phyloP scores from a whole-genome alignment of 2,797 vertebrate species.

The Hydrolagus colliei region DNA sequence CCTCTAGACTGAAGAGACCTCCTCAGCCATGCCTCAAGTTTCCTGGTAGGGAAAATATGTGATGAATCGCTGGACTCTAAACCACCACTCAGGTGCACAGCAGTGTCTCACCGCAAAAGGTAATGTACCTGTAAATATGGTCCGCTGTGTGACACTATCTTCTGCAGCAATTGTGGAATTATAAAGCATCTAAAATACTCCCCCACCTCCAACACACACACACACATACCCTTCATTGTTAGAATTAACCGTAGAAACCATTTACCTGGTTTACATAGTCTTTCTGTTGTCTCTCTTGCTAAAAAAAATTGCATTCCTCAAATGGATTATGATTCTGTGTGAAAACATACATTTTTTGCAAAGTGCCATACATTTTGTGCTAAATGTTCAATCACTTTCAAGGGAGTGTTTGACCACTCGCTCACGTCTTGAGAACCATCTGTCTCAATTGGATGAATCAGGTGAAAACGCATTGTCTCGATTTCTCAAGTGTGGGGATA shows the following conservation, averaged over 20 bases:
- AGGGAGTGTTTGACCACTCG: no score
- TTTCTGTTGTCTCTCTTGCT: neutral
- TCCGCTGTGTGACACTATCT: neutral
- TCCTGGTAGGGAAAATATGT: no score
- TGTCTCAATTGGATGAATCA: no score
- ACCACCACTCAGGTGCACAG: no score
- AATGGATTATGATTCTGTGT: neutral
- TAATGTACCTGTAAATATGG: neutral
- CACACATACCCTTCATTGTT: neutral
- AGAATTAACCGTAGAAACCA: neutral
- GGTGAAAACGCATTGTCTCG: no score
- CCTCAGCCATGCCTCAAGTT: no score
- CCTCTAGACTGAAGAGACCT: no score
- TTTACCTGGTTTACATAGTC: neutral
- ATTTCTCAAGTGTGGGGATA: no score
- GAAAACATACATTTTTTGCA: neutral
- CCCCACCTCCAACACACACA: neutral
- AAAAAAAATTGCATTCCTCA: neutral
- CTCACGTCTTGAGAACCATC: no score
- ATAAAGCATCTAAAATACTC: neutral
- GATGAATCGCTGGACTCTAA: no score
- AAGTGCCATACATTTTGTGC: no score
- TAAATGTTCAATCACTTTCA: no score
- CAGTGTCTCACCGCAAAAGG: neutral
- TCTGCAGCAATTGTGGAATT: neutral